Evolutionary conservation across 2,113 vertebrate species (phyloP).

Genomic region (Eublepharis macularius): DNA sequence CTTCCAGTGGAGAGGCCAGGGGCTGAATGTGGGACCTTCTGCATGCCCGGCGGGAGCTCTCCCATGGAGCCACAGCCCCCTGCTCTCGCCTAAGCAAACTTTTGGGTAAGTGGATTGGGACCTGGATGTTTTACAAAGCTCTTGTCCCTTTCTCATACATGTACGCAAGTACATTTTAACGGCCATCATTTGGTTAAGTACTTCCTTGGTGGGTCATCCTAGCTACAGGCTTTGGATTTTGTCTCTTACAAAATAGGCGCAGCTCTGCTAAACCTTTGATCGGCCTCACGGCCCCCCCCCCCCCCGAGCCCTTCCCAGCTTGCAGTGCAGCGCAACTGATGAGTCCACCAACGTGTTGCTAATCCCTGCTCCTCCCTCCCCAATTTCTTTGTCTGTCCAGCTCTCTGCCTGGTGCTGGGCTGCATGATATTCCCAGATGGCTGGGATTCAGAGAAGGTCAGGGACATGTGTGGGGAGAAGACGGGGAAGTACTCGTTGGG

Average conservation of each 20-base stretch:
- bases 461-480: conserved; percentile 92
- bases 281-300: too few relatives aligned
- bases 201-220: neutral
- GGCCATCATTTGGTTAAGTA: too few relatives aligned
- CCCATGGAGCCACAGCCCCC: too few relatives aligned
- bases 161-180: neutral
- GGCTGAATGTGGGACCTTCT: too few relatives aligned
- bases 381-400: conserved; percentile 61
- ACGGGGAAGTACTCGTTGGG: conserved; percentile 90
- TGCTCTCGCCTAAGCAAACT: too few relatives aligned
- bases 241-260: neutral
- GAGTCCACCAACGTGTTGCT: neutral
- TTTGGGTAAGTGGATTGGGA: neutral
- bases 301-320: neutral
- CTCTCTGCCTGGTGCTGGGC: conserved; percentile 90
- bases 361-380: neutral
- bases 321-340: neutral
- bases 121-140: neutral
- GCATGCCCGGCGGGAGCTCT: too few relatives aligned
- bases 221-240: neutral
- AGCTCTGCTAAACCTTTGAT: neutral
- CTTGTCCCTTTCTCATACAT: neutral
- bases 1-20: too few relatives aligned
- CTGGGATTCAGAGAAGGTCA: conserved; percentile 92
- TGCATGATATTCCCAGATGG: conserved; percentile 93